Conservation (phyloP, 2,113 vertebrate genomes). For the Sphaerodactylus townsendi region DNA sequence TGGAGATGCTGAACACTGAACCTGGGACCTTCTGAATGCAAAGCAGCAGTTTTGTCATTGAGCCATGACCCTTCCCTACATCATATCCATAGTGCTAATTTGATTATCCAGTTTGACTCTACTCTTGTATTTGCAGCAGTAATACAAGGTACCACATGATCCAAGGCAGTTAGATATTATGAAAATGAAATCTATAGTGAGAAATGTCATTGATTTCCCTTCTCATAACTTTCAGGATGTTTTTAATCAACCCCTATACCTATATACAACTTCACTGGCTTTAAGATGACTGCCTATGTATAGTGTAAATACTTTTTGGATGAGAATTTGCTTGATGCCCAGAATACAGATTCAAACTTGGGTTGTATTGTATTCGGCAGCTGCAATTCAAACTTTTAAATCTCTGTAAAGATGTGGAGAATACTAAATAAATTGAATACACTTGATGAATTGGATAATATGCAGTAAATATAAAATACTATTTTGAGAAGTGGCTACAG, state of each 20-base stretch:
- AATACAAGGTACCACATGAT: not conserved
- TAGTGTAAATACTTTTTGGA: constrained; percentile 20
- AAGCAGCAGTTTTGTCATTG: too few species aligned
- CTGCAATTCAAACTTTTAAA: constrained; percentile 12
- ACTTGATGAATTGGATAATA: constrained; percentile 20
- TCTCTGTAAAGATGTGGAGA: constrained; percentile 33
- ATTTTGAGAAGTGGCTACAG: not conserved
- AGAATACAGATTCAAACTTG: constrained; percentile 15
- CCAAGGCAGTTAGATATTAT: not conserved
- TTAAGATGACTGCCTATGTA: not conserved
- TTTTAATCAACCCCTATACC: constrained; percentile 14
- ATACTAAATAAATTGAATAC: constrained; percentile 2
- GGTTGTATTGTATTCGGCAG: constrained; percentile 31
- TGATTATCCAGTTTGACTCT: not conserved
- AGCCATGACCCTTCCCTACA: too few species aligned
- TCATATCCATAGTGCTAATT: not conserved
- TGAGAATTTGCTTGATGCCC: not conserved
- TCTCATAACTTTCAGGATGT: not conserved
- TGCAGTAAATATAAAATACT: constrained; percentile 27
- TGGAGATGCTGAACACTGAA: too few species aligned
- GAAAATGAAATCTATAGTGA: not conserved
- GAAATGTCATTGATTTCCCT: constrained; percentile 5
- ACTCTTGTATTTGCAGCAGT: not conserved
- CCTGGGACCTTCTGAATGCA: too few species aligned
- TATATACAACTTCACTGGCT: not conserved